These are phyloP conservation scores for Todiramphus saurophagus DNA, from an alignment of 2,113 vertebrate species.

Conservation along the genomic window DNA sequence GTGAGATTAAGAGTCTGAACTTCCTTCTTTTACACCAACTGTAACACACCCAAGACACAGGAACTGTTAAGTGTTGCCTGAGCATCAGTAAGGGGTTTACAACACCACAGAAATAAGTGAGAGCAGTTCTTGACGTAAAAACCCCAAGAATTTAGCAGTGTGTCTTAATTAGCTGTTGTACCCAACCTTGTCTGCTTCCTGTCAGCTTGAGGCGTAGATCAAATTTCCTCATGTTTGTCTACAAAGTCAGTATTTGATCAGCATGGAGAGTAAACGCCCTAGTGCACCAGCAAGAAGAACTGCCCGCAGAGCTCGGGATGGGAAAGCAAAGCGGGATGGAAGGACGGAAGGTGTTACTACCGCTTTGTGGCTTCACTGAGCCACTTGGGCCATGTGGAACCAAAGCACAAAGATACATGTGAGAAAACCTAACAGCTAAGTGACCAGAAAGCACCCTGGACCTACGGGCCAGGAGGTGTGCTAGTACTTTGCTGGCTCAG, in stretches of 20 bases:
- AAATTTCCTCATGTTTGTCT: neutral
- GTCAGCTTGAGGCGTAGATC: neutral
- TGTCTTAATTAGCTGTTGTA: neutral
- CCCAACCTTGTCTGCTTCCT: neutral
- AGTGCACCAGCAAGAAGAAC: neutral
- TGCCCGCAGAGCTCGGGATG: neutral
- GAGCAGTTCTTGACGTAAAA: neutral
- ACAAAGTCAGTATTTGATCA: neutral
- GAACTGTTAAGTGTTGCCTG: neutral
- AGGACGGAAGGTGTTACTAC: neutral
- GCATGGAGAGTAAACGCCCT: neutral
- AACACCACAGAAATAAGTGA: neutral
- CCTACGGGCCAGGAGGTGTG: neutral
- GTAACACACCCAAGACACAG: neutral
- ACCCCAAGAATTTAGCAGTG: neutral
- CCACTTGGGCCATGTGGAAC: neutral
- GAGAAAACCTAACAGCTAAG: neutral
- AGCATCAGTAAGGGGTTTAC: neutral
- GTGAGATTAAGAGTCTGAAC: neutral
- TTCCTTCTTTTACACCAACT: neutral
- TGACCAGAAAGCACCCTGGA: neutral
- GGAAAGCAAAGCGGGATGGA: neutral
- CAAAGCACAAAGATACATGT: neutral
- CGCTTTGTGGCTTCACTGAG: neutral
- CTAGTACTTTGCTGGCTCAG: neutral